A percentile compares a stretch with the other conserved stretches of the same genome.
phyloP scores from a whole-genome alignment of 2,888 invertebrate genomes.

The Eristalis arbustorum region DNA sequence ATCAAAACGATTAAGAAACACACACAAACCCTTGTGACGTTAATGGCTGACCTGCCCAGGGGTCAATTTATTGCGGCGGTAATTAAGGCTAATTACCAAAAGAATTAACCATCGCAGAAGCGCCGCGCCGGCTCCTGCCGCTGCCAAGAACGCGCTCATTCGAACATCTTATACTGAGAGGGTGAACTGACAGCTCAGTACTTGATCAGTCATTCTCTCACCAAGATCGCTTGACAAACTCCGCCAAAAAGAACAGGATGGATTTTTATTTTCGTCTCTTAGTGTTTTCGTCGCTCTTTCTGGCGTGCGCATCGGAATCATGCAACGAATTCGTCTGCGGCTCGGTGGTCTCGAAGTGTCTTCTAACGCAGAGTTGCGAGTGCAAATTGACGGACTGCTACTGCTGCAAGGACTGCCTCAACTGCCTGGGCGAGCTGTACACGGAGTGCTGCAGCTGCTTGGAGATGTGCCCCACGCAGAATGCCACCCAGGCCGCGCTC shows the following conservation, averaged over 20 bases:
- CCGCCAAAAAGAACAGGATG: slow-evolving; percentile 1
- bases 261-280: not conserved
- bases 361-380: slow-evolving; percentile 96
- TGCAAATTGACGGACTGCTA: slow-evolving; percentile 94
- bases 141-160: not conserved
- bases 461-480: slow-evolving; percentile 88
- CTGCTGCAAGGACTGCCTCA: slow-evolving; percentile 95
- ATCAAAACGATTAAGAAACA: not conserved
- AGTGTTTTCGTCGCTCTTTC: not conserved
- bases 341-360: slow-evolving; percentile 96
- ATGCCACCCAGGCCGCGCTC: slow-evolving; percentile 77
- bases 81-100: not conserved
- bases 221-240: not conserved
- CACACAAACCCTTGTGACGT: not conserved
- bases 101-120: not conserved
- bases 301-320: not conserved
- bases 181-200: not conserved
- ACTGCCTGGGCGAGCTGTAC: slow-evolving; percentile 92
- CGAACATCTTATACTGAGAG: not conserved
- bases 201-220: not conserved
- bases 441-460: slow-evolving; percentile 86
- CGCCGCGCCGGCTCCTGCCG: not conserved
- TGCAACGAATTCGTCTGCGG: slow-evolving; percentile 80
- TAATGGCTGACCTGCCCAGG: not conserved
- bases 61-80: not conserved